Base-by-base conservation (phyloP, 2,888 invertebrate species). In the Lithosia quadra region DNA sequence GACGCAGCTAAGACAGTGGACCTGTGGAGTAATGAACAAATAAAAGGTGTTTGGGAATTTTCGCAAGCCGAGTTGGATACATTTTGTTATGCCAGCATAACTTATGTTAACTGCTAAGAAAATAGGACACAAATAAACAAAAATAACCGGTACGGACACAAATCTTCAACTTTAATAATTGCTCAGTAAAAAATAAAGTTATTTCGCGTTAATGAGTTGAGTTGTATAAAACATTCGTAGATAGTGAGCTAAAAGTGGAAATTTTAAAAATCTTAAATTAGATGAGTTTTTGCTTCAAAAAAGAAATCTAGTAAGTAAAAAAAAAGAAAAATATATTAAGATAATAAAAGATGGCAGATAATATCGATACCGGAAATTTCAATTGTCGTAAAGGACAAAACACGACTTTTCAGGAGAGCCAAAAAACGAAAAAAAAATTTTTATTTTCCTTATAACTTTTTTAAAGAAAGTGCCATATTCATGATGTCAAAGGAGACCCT, bases 41-140 rank as follows among this genome's bases (percentile, higher is more conserved):
- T 56, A 69, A 72, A 66, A 43, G 24, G 60, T 68, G 22, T 63
- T 63, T 55, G 22, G 61, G 39, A 67, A 68, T 59, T 58, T n/a
- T 65, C 39, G 68, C 72, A 24, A 55, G 60, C 21, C 53, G 1
- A 53, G 49, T n/a, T 13, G 13, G 10, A 18, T 0, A 24, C 10
- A 1, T 10, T 33, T 58, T 58, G 2, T 18, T 33, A 10, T 33
- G 33, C 60, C 65, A 65, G 53, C 67, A 61, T 57, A 57, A 65
- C 55, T 70, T 53, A 68, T 67, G 56, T 59, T 22, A 63, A 28
- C 39, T 39, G 18, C 7, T 43, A 18, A 63, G 49, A 57, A 18
- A 28, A 24, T 7, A 24, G 24, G 11, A 8, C 34, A 58, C n/a
- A 18, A n/a, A 49, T n/a, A 49, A n/a, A 49, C 18, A 49, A 18